Evolutionary conservation across 1,140 invertebrate genomes (phyloP).

Genomic region (Leptinotarsa texana): DNA sequence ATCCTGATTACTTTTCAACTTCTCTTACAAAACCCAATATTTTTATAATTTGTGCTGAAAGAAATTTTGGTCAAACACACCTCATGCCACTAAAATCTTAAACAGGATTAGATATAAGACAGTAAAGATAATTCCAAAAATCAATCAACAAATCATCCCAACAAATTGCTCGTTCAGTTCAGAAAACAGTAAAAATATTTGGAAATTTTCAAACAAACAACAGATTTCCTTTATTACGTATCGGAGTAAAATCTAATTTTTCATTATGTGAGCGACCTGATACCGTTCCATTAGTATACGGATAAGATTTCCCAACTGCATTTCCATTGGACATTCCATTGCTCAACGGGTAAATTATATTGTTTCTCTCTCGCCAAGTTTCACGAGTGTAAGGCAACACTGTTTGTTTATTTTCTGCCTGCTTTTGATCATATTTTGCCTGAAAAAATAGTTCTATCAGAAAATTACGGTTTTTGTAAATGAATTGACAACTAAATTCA

Average conservation of each 20-base stretch:
- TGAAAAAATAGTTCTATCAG: conserved; percentile 50
- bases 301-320: not conserved
- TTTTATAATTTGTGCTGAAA: no score
- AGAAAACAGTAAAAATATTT: no score
- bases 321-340: conserved; percentile 6
- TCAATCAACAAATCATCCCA: no score
- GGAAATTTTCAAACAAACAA: conserved; percentile 22
- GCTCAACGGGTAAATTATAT: conserved; percentile 2
- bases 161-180: no score
- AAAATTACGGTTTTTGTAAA: no score
- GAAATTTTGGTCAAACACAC: no score
- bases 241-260: conserved; percentile 35
- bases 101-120: no score
- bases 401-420: conserved; percentile 59
- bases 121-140: no score
- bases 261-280: conserved; percentile 31
- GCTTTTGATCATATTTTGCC: conserved; percentile 75
- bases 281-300: conserved; percentile 17
- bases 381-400: conserved; percentile 60
- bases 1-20: no score
- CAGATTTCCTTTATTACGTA: conserved; percentile 36
- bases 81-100: no score
- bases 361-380: conserved; percentile 44
- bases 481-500: no score
- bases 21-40: no score